Percentiles rank a stretch among this genome's conserved stretches.
phyloP scores from a whole-genome alignment of 2,888 invertebrate genomes.

The Eremobia ochroleuca region DNA sequence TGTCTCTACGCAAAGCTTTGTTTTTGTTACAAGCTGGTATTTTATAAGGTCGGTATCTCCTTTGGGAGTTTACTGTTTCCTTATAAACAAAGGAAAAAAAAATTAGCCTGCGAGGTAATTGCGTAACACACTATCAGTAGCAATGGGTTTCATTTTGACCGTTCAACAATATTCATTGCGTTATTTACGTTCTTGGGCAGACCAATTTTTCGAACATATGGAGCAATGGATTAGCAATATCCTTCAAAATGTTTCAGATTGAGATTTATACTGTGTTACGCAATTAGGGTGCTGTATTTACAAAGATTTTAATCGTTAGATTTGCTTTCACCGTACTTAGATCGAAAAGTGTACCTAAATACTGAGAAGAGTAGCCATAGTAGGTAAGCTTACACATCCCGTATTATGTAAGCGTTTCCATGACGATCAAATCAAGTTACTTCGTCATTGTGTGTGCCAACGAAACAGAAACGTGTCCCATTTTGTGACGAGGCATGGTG shows the following conservation, averaged over 20 bases:
- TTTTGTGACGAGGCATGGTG: background rate
- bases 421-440: background rate
- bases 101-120: background rate
- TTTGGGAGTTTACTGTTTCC: slow-evolving; percentile 29
- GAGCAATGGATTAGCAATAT: background rate
- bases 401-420: background rate
- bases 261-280: background rate
- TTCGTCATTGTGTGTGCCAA: background rate
- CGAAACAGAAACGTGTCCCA: background rate
- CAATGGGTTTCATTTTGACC: background rate
- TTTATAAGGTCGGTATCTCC: slow-evolving; percentile 20
- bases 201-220: background rate
- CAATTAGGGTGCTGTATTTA: background rate
- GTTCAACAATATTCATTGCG: background rate
- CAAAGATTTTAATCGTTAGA: background rate
- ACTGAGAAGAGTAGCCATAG: background rate
- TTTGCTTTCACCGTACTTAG: background rate
- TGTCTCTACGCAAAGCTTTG: slow-evolving; percentile 44
- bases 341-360: background rate
- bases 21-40: slow-evolving; percentile 27
- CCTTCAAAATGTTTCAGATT: background rate
- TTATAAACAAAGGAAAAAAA: background rate
- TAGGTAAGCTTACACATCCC: background rate
- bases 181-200: background rate
- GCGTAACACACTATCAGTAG: background rate